These are phyloP conservation scores for Trichopoda pennipes DNA, from an alignment of 2,888 invertebrate species.

Conservation along the genomic window DNA sequence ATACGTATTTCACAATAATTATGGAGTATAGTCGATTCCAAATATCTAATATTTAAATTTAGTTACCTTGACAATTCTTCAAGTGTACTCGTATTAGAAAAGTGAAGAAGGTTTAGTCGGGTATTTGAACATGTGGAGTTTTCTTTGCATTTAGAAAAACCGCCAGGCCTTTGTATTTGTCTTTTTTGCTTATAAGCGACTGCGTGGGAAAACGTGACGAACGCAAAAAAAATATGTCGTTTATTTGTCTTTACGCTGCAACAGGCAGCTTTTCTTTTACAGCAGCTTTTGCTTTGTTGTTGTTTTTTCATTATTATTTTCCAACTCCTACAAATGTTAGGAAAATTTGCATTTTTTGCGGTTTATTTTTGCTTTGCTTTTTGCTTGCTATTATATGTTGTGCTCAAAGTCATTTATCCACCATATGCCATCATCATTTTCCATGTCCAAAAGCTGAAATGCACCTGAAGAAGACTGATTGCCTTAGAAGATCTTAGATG, in stretches of 20 bases:
- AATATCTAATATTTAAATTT: too few relatives aligned
- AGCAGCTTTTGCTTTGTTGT: conserved; percentile 14
- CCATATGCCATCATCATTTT: conserved; percentile 68
- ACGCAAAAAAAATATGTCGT: conserved; percentile 63
- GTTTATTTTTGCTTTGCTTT: conserved; percentile 16
- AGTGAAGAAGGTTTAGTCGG: background rate
- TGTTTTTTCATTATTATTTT: conserved; percentile 25
- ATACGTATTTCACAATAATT: too few relatives aligned
- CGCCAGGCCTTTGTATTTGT: conserved; percentile 25
- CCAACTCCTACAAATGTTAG: conserved; percentile 55
- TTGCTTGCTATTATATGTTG: conserved; percentile 13
- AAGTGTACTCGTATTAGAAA: conserved; percentile 36
- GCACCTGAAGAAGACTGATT: conserved; percentile 68
- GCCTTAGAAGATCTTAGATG: conserved; percentile 66
- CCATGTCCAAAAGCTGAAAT: conserved; percentile 63
- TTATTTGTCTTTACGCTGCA: conserved; percentile 50
- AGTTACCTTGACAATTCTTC: background rate
- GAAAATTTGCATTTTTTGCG: conserved; percentile 62
- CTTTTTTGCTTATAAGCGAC: conserved; percentile 59
- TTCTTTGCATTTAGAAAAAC: conserved; percentile 18
- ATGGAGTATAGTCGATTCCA: background rate
- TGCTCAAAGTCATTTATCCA: conserved; percentile 60
- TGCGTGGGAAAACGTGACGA: conserved; percentile 73
- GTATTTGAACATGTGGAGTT: background rate
- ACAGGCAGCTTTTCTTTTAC: conserved; percentile 55